These are phyloP conservation scores for Chaetops frenatus DNA, from an alignment of 2,113 vertebrate genomes.

Conservation along the genomic window DNA sequence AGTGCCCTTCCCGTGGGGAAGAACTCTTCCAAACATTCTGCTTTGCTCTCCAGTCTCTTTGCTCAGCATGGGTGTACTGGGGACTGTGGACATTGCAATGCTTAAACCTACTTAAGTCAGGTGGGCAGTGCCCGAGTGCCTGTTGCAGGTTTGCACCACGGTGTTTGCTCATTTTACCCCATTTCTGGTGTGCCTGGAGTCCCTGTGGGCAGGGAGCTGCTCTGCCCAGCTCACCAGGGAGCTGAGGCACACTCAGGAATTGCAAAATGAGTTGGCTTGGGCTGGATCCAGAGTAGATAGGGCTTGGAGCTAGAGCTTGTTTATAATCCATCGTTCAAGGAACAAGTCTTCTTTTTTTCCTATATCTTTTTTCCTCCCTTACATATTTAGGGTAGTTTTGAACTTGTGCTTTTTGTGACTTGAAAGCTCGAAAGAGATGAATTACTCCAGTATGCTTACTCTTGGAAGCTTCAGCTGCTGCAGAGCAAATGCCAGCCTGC, in stretches of 20 bases:
- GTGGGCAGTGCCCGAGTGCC: not conserved
- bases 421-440: conserved; percentile 13
- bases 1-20: accelerated
- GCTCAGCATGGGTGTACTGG: accelerated
- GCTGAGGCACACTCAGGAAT: accelerated
- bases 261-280: not conserved
- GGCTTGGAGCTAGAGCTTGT: not conserved
- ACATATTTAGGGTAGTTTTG: not conserved
- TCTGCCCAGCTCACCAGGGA: not conserved
- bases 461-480: conserved; percentile 53
- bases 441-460: conserved; percentile 22
- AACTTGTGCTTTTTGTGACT: conserved; percentile 13
- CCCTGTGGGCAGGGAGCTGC: accelerated
- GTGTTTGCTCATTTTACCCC: accelerated
- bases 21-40: not conserved
- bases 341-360: accelerated
- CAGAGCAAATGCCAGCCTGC: conserved; percentile 1
- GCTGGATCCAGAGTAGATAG: not conserved
- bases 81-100: not conserved
- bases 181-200: accelerated
- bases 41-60: not conserved
- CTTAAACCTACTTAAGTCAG: accelerated
- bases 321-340: not conserved
- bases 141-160: accelerated
- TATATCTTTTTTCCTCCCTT: accelerated